Conservation (phyloP, 2,113 vertebrate species). For the Phalacrocorax pelagicus region DNA sequence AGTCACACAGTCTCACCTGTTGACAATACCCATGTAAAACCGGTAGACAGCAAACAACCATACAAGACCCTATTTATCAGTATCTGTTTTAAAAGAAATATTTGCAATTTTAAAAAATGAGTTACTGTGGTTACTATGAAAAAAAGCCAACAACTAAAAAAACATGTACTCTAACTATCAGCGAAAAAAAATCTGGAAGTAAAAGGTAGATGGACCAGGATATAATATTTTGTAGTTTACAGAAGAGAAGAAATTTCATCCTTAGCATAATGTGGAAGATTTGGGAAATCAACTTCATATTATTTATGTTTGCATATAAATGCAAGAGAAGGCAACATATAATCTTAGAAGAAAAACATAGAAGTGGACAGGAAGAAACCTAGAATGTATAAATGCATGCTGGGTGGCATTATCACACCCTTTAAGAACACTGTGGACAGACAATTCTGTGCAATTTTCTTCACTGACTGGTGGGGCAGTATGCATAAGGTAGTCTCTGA, state of each 20-base stretch:
- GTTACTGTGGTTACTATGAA: neutral
- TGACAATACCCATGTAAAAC: neutral
- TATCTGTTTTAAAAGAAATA: slow-evolving; percentile 16
- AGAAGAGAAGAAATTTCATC: neutral
- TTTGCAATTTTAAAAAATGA: neutral
- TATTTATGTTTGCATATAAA: neutral
- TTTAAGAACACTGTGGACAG: neutral
- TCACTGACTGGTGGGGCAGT: neutral
- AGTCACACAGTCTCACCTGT: neutral
- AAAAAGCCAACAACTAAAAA: neutral
- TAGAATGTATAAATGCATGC: neutral
- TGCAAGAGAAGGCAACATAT: neutral
- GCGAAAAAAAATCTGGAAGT: neutral
- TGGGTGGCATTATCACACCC: neutral
- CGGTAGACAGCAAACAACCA: slow-evolving; percentile 3
- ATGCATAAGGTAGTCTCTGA: neutral
- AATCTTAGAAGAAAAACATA: neutral
- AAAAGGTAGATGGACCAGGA: neutral
- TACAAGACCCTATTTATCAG: slow-evolving; percentile 10
- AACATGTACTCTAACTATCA: neutral
- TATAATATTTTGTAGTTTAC: neutral
- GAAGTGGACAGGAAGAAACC: neutral
- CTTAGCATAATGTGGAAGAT: neutral
- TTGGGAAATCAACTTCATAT: neutral
- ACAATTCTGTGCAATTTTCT: neutral